These are phyloP conservation scores for Amiota minor DNA, from an alignment of 2,888 invertebrate genomes.

Conservation along the genomic window DNA sequence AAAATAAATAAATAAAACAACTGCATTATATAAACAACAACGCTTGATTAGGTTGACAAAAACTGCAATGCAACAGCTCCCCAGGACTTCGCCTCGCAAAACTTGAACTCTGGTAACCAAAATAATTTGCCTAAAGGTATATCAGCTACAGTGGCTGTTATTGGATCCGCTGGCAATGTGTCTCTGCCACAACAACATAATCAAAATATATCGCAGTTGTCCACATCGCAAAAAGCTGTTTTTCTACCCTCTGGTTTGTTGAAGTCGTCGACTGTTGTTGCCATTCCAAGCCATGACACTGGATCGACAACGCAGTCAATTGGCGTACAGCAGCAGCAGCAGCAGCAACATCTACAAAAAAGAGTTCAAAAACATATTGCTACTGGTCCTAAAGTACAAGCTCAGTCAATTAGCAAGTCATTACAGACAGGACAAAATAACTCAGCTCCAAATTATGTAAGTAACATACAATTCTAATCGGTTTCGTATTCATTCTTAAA, in stretches of 20 bases:
- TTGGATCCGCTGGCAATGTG: slow-evolving; percentile 30
- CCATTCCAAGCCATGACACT: slow-evolving; percentile 43
- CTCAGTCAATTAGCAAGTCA: slow-evolving; percentile 40
- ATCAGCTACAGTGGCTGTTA: slow-evolving; percentile 29
- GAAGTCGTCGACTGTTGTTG: slow-evolving; percentile 52
- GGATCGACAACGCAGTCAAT: slow-evolving; percentile 36
- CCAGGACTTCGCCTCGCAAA: slow-evolving; percentile 59
- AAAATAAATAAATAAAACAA: no score
- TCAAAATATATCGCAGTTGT: slow-evolving; percentile 34
- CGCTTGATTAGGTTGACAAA: slow-evolving; percentile 75
- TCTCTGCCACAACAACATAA: slow-evolving; percentile 45
- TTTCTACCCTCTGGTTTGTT: slow-evolving; percentile 49
- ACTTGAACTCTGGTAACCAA: slow-evolving; percentile 61
- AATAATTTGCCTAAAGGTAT: slow-evolving; percentile 54
- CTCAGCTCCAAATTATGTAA: slow-evolving; percentile 64
- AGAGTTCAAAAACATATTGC: slow-evolving; percentile 27
- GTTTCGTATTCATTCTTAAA: background rate
- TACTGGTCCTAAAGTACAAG: slow-evolving; percentile 5
- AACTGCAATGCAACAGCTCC: slow-evolving; percentile 80
- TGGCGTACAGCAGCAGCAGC: slow-evolving; percentile 35
- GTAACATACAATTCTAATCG: slow-evolving; percentile 29
- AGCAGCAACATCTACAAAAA: slow-evolving; percentile 32
- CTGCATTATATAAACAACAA: no score
- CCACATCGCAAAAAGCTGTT: slow-evolving; percentile 46
- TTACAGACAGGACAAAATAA: slow-evolving; percentile 59